Percentiles rank a stretch among this genome's conserved stretches.
phyloP scores from a whole-genome alignment of 2,113 vertebrate genomes.

The Elanus axillaris region DNA sequence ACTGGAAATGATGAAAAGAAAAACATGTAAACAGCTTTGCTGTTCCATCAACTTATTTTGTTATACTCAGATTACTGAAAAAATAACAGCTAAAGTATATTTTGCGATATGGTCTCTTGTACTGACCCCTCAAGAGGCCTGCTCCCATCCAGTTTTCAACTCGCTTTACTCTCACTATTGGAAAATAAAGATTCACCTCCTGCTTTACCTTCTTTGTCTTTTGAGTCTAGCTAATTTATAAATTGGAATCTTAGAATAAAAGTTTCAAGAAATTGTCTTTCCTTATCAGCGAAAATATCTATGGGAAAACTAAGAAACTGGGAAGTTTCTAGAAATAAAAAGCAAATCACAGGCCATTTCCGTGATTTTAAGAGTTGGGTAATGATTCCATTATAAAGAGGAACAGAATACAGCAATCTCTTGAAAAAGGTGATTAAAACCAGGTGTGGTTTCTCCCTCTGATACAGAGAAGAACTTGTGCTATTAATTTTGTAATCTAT shows the following conservation, averaged over 20 bases:
- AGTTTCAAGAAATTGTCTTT: neutral
- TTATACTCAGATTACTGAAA: neutral
- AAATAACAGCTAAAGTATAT: neutral
- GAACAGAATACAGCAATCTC: neutral
- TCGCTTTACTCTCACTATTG: neutral
- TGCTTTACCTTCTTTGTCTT: neutral
- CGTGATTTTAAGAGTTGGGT: neutral
- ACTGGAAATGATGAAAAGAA: neutral
- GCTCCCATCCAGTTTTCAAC: neutral
- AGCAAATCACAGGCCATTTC: neutral
- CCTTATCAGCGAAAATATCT: neutral
- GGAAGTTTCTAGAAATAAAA: neutral
- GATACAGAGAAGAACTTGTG: neutral
- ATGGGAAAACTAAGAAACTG: neutral
- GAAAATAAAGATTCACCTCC: neutral
- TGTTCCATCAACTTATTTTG: neutral
- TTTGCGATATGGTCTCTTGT: neutral
- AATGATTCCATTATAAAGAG: neutral
- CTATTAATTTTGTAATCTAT: neutral
- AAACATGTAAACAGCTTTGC: neutral
- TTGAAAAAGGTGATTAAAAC: neutral
- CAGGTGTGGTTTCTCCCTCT: neutral
- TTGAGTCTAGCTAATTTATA: neutral
- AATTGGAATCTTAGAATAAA: neutral
- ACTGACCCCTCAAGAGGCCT: neutral